phyloP scores from a whole-genome alignment of 2,888 invertebrate species.

The Dexiosoma caninum region DNA sequence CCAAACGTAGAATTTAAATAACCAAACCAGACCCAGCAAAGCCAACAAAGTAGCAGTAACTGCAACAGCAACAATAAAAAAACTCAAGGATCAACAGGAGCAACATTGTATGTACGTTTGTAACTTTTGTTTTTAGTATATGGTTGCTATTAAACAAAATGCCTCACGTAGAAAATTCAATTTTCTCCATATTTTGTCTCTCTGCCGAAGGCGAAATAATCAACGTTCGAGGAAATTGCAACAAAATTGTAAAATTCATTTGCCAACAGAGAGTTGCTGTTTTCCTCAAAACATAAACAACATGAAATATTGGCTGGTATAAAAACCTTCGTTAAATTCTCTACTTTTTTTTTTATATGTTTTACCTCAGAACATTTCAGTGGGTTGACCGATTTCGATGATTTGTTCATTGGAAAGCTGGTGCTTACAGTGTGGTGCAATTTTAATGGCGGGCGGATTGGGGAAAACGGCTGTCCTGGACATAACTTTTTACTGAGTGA shows the following conservation, averaged over 20 bases:
- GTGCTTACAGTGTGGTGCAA: too few relatives aligned
- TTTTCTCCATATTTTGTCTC: constrained; percentile 54
- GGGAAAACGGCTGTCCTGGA: too few relatives aligned
- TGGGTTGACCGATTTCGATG: too few relatives aligned
- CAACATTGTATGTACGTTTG: neutral
- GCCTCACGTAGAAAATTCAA: constrained; percentile 55
- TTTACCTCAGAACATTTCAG: too few relatives aligned
- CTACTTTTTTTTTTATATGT: too few relatives aligned
- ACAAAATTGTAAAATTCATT: constrained; percentile 40
- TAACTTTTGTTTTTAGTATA: neutral
- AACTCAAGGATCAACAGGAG: constrained; percentile 10
- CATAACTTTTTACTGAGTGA: too few relatives aligned
- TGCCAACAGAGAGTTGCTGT: constrained; percentile 4
- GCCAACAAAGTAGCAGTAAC: neutral
- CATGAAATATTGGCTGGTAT: neutral
- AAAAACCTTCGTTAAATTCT: too few relatives aligned
- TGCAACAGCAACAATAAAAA: neutral
- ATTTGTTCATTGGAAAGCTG: too few relatives aligned
- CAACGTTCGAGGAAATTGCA: constrained; percentile 44
- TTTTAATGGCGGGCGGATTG: too few relatives aligned
- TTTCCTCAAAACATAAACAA: neutral
- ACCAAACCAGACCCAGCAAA: neutral
- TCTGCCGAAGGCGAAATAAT: constrained; percentile 47
- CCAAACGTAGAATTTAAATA: neutral
- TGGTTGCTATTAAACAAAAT: constrained; percentile 24